Base-by-base conservation (phyloP, 2,797 vertebrate genomes). In the Tapirus indicus region DNA sequence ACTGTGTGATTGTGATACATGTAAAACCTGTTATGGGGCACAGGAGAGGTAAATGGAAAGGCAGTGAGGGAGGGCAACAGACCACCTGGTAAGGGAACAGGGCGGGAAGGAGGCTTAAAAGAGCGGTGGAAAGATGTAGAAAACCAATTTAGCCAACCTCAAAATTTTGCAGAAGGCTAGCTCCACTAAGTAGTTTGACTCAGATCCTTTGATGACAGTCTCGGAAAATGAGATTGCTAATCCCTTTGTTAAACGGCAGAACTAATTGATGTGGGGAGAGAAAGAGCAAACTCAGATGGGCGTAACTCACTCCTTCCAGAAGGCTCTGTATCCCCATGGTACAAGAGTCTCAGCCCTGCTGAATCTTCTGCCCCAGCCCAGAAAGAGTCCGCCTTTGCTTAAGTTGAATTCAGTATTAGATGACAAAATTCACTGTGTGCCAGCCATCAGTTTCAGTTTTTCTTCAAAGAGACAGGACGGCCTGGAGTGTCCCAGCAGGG, bases 191-290 rank as follows among this genome's bases (percentile, higher is more conserved):
- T 71, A 82, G 17, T 72, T 91, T 88, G 64, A 64, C 88, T 75
- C 38, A 6, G 27, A 66, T 71, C 66, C 64, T 93, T 87, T 80
- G 47, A 74, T 68, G 38, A 69, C 58, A 56, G 71, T 78, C 38
- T 3, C 23, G 85, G 52, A 72, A 85, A 96, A 78, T 82, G 27
- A 93, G 83, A 38, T 86, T 56, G 21, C 79, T 96, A 85, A 97
- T 85, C 44, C 66, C 71, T 60, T 25, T 90, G 17, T 88, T 88
- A 97, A 97, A 92, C 32, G 14, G 74, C 80, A 93, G 54, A 93
- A 82, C 69, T 88, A 89, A 95, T 64, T 95, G 91, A 16, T 84
- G n/a, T 66, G 49, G 77, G 64, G 38, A 74, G 74, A 78, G 58
- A 86, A 75, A 25, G 29, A 90, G 38, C 10, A 72, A 72, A 64